Evolutionary conservation across 1,140 invertebrate genomes (phyloP).

Genomic region (Microplitis mediator): DNA sequence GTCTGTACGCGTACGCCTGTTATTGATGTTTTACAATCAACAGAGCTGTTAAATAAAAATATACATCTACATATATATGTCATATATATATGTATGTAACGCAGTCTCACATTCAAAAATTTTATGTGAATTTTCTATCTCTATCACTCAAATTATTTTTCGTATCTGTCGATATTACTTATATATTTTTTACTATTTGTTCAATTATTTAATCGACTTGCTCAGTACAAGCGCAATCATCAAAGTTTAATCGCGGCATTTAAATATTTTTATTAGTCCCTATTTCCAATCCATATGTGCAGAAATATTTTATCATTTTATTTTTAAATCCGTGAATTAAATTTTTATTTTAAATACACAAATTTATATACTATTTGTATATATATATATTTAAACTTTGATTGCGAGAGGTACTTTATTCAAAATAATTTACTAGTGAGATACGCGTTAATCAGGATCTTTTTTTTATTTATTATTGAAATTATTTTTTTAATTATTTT

Average conservation of each 20-base stretch:
- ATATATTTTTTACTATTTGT: too few relatives aligned
- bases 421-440: background rate
- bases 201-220: too few relatives aligned
- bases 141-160: too few relatives aligned
- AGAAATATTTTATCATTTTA: background rate
- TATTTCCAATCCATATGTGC: too few relatives aligned
- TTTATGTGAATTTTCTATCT: slow-evolving; percentile 22
- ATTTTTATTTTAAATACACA: background rate
- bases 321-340: background rate
- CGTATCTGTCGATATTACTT: too few relatives aligned
- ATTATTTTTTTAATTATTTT: slow-evolving; percentile 18
- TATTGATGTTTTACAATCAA: background rate
- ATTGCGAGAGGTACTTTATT: slow-evolving; percentile 18
- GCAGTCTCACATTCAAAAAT: slow-evolving; percentile 31
- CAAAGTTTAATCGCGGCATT: background rate
- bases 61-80: background rate
- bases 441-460: slow-evolving; percentile 1
- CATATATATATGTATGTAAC: background rate
- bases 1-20: slow-evolving; percentile 31
- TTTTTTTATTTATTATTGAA: slow-evolving; percentile 21
- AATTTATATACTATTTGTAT: background rate
- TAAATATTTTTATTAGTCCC: background rate
- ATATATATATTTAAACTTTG: slow-evolving; percentile 3
- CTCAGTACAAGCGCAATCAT: slow-evolving; percentile 6
- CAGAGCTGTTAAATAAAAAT: background rate